phyloP scores from a whole-genome alignment of 1,140 invertebrate genomes.

The Heterodera carotae region DNA sequence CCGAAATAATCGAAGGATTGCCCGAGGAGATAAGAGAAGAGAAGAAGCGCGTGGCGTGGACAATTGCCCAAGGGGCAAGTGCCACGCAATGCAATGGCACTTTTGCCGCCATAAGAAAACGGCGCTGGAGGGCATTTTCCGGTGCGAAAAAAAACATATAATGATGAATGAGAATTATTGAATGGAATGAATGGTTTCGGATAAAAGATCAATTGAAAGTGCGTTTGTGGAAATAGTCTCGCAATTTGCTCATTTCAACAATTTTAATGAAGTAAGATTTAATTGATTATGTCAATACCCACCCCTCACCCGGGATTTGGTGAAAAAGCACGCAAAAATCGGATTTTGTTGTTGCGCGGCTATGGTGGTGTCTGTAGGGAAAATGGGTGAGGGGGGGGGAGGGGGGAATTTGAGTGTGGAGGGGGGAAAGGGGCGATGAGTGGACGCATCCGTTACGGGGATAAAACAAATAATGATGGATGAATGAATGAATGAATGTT shows the following conservation, averaged over 20 bases:
- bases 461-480: neutral
- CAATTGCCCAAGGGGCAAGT: neutral
- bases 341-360: slow-evolving; percentile 8
- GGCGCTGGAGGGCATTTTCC: neutral
- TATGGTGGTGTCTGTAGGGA: neutral
- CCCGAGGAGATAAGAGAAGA: neutral
- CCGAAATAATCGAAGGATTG: neutral
- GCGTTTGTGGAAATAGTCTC: neutral
- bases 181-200: neutral
- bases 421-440: neutral
- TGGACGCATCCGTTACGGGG: neutral
- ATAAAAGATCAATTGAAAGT: neutral
- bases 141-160: neutral
- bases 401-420: neutral
- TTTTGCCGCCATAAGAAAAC: neutral
- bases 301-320: neutral
- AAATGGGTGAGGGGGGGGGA: neutral
- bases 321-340: slow-evolving; percentile 1
- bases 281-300: neutral
- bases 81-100: neutral
- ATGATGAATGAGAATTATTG: neutral
- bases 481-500: slow-evolving; percentile 1
- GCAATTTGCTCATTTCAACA: neutral
- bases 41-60: too few relatives aligned
- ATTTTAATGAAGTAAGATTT: neutral